Base-by-base conservation (phyloP, 2,888 invertebrate species). In the Mellilla xanthometata region DNA sequence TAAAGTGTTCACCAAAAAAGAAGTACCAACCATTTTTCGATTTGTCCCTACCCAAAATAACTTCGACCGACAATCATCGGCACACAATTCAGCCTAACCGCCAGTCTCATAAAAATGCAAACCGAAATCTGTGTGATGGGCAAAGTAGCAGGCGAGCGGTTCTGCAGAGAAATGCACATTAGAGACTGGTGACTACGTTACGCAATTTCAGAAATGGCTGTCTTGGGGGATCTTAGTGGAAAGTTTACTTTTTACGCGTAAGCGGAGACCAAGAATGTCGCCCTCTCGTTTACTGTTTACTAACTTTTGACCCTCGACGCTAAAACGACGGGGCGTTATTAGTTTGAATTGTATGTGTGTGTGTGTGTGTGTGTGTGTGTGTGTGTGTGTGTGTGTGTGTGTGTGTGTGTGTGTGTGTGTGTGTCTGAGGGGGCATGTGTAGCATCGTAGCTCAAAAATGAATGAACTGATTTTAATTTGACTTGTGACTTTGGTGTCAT, bases 101-200 rank as follows among this genome's bases (percentile, higher is more conserved):
- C 27, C 35, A 35, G 15, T 8, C 47, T 30, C 38, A 42, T 48
- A 39, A 48, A 47, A 48, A 48, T 48, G 47, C 38, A 48, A 42
- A 41, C 40, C 38, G 12, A 41, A 48, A 48, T 42, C 47, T 26
- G 41, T 33, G 40, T 29, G 40, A 9, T 35, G 44, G 36, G 43
- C 36, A 29, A 40, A 40, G 39, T 36, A 49, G 43, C 38, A 29
- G 6, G 40, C 39, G 40, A 44, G 36, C 32, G 32, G 31, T 45
- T 30, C 22, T 48, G 39, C 44, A 44, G 44, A 36, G 33, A 44
- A 52, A 54, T 47, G 52, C 45, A 50, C 52, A 54, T 57, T 54
- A 57, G 54, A 57, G 54, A 51, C 45, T 40, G 47, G 51, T 49
- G 51, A 57, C 52, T 52, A 35, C 45, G 46, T 51, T 57, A 49